Evolutionary conservation across 2,113 vertebrate species (phyloP), one percentile per base, ranked within the genome.

Genomic region (Catharus fuscescens): DNA sequence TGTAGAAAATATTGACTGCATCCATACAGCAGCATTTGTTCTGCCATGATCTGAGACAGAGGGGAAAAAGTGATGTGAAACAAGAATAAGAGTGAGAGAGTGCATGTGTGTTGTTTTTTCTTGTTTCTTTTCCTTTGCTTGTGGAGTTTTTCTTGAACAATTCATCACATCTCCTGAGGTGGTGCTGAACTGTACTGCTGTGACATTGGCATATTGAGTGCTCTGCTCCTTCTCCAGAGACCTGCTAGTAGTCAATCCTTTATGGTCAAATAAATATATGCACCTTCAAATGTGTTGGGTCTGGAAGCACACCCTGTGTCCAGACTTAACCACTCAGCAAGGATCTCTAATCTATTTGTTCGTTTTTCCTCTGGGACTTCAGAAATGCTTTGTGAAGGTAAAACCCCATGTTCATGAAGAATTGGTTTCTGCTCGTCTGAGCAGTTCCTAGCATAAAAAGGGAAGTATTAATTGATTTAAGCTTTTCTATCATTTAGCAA

Each of bases 81-180:
- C 21, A 88, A 47, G 45, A 88, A 15, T 32, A 9, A 45, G 21
- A 17, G 3, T 38, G 2, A 23, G 12, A 29, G 15, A 21, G 3
- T 12, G 11, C 45, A 10, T 24, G 4, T 13, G 10, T 52, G 12
- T 13, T 36, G 12, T 2, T 5, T 61, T 73, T 31, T 9, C 25
- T 66, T 53, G 8, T 26, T 66, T 32, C 18, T 66, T 66, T 82
- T 8, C 38, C 12, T 40, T 53, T 38, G 4, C 8, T 17, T 38
- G 32, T 42, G 21, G 11, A 19, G 5, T 10, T 61, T 44, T 84
- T 36, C 28, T 71, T 21, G 3, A 86, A 31, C 10, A 56, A 14
- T 14, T 21, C 13, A 5, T 44, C 32, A 12, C 1, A 0, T 26
- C 4, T 31, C 20, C 29, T 45, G 50, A 48, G 19, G 19, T 60